These are phyloP conservation scores for Macrosteles quadrilineatus DNA, from an alignment of 1,140 invertebrate genomes.

Conservation along the genomic window DNA sequence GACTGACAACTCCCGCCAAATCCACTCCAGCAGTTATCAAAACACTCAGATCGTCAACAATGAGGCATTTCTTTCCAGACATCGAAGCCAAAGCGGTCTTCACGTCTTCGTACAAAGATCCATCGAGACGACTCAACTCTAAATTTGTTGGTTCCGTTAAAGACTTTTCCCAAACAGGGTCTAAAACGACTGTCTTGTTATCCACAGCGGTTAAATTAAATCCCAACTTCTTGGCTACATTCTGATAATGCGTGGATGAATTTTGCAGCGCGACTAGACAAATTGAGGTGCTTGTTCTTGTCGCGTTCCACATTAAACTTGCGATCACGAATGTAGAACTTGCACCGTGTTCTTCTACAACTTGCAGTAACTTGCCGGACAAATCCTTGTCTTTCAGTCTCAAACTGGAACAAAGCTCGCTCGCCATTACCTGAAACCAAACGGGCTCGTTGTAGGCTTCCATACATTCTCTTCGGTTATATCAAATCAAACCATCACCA, in stretches of 20 bases:
- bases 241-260: constrained; percentile 1
- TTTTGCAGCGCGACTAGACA: neutral
- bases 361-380: neutral
- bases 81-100: neutral
- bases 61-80: neutral
- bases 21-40: neutral
- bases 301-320: neutral
- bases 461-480: neutral
- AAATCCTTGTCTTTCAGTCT: neutral
- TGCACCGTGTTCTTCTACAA: neutral
- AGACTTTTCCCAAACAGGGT: neutral
- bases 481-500: too few relatives aligned
- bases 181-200: neutral
- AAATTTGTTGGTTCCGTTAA: neutral
- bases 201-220: neutral
- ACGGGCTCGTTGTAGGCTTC: neutral
- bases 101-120: neutral
- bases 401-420: neutral
- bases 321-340: neutral
- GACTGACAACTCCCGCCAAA: neutral
- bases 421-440: constrained; percentile 16
- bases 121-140: neutral
- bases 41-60: constrained; percentile 4
- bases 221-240: constrained; percentile 4
- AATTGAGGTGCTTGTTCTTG: neutral